phyloP scores from a whole-genome alignment of 1,140 invertebrate genomes.

The Neuroterus valhalla region DNA sequence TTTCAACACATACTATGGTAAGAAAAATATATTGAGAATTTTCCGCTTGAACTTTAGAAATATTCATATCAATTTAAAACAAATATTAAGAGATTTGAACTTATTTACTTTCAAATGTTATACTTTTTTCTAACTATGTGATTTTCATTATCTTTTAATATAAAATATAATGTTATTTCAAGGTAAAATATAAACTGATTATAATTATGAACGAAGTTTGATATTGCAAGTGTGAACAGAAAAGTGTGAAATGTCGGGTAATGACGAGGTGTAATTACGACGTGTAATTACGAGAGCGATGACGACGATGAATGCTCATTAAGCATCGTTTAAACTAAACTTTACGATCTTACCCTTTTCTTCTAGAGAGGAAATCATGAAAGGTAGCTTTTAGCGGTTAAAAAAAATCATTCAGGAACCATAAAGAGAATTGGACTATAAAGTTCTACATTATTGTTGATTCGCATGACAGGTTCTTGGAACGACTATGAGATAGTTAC shows the following conservation, averaged over 20 bases:
- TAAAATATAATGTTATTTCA: no score
- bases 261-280: slow-evolving; percentile 5
- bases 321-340: slow-evolving; percentile 12
- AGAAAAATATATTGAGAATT: neutral
- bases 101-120: no score
- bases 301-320: slow-evolving; percentile 12
- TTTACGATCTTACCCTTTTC: slow-evolving; percentile 17
- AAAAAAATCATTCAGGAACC: slow-evolving; percentile 7
- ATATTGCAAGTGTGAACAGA: neutral
- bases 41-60: no score
- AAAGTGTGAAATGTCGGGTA: neutral
- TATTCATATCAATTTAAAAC: no score
- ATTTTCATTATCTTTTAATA: no score
- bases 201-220: neutral
- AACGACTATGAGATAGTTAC: neutral
- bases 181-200: no score
- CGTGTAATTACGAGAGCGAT: slow-evolving; percentile 3
- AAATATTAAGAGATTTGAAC: no score
- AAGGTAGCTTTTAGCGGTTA: neutral
- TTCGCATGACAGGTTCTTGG: slow-evolving; percentile 26
- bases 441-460: slow-evolving; percentile 7
- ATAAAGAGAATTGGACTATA: slow-evolving; percentile 25
- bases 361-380: slow-evolving; percentile 17
- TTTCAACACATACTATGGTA: neutral
- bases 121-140: no score